These are phyloP conservation scores for Lasioglossum zephyrum DNA, from an alignment of 2,888 invertebrate species.

Conservation along the genomic window DNA sequence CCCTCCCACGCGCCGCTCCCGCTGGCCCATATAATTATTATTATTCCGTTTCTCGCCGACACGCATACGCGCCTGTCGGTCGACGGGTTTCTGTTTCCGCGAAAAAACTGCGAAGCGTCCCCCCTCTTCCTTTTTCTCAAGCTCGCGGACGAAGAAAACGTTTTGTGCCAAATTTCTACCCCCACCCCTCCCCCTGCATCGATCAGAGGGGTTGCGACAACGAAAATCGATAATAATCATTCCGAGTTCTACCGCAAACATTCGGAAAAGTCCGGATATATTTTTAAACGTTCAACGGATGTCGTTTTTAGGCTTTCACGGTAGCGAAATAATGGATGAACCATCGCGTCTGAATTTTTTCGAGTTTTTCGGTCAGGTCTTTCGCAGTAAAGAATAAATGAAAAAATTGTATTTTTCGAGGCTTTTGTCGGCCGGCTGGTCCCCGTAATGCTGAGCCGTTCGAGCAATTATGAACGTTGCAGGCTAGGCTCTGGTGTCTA, in stretches of 20 bases:
- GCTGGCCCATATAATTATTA: slow-evolving; percentile 71
- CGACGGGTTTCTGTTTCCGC: slow-evolving; percentile 14
- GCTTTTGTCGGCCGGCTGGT: neutral
- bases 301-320: neutral
- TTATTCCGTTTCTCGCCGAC: neutral
- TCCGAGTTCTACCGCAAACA: neutral
- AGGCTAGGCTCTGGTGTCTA: slow-evolving; percentile 14
- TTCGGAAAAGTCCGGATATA: neutral
- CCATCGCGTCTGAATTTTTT: neutral
- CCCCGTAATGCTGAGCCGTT: neutral
- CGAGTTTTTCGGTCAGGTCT: neutral
- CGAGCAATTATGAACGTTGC: slow-evolving; percentile 1
- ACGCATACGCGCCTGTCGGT: slow-evolving; percentile 20
- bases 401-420: neutral
- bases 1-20: slow-evolving; percentile 69
- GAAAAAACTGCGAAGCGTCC: neutral
- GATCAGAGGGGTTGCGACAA: neutral
- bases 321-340: neutral
- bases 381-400: neutral
- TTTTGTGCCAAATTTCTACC: neutral
- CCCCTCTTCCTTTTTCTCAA: neutral
- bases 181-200: too few relatives aligned
- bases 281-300: neutral
- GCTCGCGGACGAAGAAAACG: too few relatives aligned
- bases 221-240: neutral